These are phyloP conservation scores for Bugulina stolonifera DNA, from an alignment of 2,888 invertebrate species.

Conservation along the genomic window DNA sequence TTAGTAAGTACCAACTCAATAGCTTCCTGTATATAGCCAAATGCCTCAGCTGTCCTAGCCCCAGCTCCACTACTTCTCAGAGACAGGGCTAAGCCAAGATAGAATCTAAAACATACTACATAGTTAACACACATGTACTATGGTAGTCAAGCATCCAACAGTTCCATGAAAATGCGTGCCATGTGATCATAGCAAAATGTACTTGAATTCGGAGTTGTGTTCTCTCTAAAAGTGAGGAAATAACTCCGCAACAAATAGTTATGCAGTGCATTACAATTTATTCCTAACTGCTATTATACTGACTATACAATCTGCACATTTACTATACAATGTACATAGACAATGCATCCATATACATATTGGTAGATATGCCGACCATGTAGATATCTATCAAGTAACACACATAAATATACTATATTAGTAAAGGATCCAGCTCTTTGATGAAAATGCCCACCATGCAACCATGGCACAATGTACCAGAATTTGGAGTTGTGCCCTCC, in stretches of 20 bases:
- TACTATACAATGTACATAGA: too few relatives aligned
- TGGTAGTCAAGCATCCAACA: neutral
- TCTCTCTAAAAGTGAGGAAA: neutral
- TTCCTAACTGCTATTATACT: too few relatives aligned
- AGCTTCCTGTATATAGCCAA: conserved; percentile 40
- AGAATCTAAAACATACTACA: conserved; percentile 40
- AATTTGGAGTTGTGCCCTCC: neutral
- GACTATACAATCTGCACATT: too few relatives aligned
- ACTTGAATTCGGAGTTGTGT: neutral
- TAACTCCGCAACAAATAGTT: too few relatives aligned
- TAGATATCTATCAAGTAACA: too few relatives aligned
- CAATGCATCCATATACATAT: too few relatives aligned
- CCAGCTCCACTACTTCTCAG: conserved; percentile 45
- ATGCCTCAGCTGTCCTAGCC: conserved; percentile 40
- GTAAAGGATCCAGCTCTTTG: neutral
- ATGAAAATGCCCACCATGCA: neutral
- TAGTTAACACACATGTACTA: too few relatives aligned
- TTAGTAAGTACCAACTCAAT: conserved; percentile 42
- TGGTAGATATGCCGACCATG: too few relatives aligned
- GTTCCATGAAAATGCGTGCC: neutral
- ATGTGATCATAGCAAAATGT: neutral
- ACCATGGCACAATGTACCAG: neutral
- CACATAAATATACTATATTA: neutral
- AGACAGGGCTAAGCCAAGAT: conserved; percentile 46
- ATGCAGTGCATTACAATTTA: too few relatives aligned